Percentiles rank a stretch among this genome's conserved stretches.
These are phyloP conservation scores for Megaustenia siamemsis DNA, from an alignment of 2,888 invertebrate species.

Conservation along the genomic window DNA sequence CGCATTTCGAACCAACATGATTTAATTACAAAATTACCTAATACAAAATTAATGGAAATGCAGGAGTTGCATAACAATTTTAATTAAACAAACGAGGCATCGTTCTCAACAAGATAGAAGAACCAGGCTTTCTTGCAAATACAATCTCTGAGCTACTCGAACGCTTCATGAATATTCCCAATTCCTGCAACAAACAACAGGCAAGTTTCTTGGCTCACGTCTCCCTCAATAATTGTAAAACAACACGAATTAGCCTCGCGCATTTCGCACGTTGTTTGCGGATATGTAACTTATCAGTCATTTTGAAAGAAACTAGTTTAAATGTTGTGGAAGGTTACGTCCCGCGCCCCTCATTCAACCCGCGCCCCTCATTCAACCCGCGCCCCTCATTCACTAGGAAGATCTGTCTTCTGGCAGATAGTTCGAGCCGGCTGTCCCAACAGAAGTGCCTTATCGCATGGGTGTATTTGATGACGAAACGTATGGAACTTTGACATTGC, in stretches of 20 bases:
- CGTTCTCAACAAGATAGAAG: no score
- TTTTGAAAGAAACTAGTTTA: conserved; percentile 8
- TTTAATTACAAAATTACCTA: neutral
- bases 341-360: neutral
- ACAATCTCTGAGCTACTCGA: neutral
- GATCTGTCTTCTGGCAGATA: neutral
- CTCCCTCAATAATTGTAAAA: neutral
- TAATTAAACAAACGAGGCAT: no score
- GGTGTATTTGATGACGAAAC: neutral
- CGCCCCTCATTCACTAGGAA: neutral
- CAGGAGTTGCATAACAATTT: no score
- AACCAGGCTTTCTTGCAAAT: no score
- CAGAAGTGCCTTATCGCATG: neutral
- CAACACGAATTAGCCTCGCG: neutral
- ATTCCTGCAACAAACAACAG: neutral
- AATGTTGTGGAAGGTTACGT: neutral
- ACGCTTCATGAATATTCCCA: neutral
- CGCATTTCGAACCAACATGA: neutral
- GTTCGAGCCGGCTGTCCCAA: neutral
- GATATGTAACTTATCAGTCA: neutral
- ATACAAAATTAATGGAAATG: no score
- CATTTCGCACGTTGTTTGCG: neutral
- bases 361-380: no score
- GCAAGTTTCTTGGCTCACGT: neutral
- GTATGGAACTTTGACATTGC: no score